Evolutionary conservation across 2,113 vertebrate genomes (phyloP).

Genomic region (Monopterus albus): DNA sequence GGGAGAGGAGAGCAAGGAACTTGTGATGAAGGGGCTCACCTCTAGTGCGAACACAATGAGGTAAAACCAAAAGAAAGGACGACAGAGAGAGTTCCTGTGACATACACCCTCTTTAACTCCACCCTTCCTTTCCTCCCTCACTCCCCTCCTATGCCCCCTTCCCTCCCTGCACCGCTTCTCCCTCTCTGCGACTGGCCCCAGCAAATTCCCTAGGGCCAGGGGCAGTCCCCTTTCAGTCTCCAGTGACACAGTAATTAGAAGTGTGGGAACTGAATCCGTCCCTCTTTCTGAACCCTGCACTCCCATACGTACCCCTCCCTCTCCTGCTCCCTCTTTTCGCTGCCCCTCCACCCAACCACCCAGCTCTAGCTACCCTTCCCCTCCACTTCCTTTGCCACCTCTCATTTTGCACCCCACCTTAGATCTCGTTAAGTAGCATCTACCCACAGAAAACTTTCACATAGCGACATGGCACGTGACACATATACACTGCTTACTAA

Average conservation of each 20-base stretch:
- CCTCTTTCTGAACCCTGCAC: slow-evolving; percentile 79
- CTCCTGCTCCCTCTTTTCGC: slow-evolving; percentile 61
- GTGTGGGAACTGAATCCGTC: slow-evolving; percentile 87
- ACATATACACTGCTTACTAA: neutral
- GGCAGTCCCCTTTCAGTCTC: slow-evolving; percentile 86
- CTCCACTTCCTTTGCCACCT: slow-evolving; percentile 61
- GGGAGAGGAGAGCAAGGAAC: slow-evolving; percentile 26
- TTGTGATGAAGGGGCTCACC: slow-evolving; percentile 68
- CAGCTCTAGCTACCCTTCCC: slow-evolving; percentile 42
- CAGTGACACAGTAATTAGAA: slow-evolving; percentile 87
- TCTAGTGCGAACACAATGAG: slow-evolving; percentile 76
- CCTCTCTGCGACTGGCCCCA: slow-evolving; percentile 67
- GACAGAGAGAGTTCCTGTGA: slow-evolving; percentile 81
- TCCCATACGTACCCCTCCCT: slow-evolving; percentile 62
- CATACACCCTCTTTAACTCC: slow-evolving; percentile 72
- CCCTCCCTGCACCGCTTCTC: slow-evolving; percentile 54
- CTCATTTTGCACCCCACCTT: slow-evolving; percentile 50
- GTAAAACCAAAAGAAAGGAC: slow-evolving; percentile 70
- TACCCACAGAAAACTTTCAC: slow-evolving; percentile 11
- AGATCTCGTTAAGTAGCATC: slow-evolving; percentile 37
- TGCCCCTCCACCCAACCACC: slow-evolving; percentile 64
- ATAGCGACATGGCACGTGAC: neutral
- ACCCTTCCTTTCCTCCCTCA: slow-evolving; percentile 49
- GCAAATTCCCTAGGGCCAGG: slow-evolving; percentile 75
- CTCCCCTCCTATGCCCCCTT: slow-evolving; percentile 21